A percentile compares a stretch with the other conserved stretches of the same genome.
Conservation (phyloP, 2,888 invertebrate species). For the Oscheius myriophilus region DNA sequence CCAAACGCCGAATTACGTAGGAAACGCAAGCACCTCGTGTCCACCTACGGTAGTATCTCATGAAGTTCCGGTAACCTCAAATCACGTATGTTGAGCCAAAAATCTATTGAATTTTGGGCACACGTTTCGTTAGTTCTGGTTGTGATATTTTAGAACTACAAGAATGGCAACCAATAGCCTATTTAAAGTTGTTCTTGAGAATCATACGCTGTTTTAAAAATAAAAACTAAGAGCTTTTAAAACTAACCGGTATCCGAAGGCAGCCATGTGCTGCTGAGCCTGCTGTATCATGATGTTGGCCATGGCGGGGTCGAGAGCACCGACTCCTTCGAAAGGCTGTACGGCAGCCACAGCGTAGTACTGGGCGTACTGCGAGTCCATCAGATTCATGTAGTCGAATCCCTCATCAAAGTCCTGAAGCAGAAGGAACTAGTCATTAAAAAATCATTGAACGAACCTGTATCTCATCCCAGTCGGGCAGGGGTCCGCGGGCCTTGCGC, state of each 20-base stretch:
- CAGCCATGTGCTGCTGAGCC: conserved; percentile 59
- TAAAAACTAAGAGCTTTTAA: not conserved
- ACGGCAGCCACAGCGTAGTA: conserved; percentile 65
- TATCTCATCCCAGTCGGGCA: conserved; percentile 70
- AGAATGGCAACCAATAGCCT: not conserved
- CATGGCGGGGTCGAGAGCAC: conserved; percentile 43
- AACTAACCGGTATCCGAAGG: conserved; percentile 39
- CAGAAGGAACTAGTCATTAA: not conserved
- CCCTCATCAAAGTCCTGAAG: conserved; percentile 61
- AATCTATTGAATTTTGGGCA: too few species aligned
- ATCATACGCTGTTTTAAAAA: conserved; percentile 9
- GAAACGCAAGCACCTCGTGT: too few species aligned
- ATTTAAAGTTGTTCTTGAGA: too few species aligned
- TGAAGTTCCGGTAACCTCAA: too few species aligned
- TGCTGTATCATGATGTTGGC: conserved; percentile 57
- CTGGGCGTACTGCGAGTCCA: conserved; percentile 70
- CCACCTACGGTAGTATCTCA: too few species aligned
- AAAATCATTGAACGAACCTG: conserved; percentile 25
- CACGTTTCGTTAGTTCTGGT: too few species aligned
- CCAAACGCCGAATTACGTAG: too few species aligned
- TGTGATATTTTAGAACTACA: conserved; percentile 1
- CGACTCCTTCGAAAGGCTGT: conserved; percentile 60
- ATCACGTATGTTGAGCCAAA: too few species aligned
- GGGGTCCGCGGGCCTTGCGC: conserved; percentile 65
- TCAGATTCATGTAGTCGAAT: conserved; percentile 71